Evolutionary conservation across 2,797 vertebrate species (phyloP).

Genomic region (Arctocebus calabarensis): DNA sequence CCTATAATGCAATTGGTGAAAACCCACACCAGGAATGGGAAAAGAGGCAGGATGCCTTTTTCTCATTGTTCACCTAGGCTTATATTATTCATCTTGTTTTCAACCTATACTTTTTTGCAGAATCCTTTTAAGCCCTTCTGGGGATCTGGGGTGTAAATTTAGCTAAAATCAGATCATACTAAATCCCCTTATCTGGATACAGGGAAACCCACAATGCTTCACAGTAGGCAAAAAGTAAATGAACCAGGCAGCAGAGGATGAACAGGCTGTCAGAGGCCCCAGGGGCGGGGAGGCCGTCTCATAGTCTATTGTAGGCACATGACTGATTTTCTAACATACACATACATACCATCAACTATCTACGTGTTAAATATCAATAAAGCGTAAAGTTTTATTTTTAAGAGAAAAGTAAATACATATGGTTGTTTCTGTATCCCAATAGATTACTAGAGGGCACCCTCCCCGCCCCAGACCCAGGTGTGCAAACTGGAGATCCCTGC

Average conservation of each 20-base stretch:
- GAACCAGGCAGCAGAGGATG: not conserved
- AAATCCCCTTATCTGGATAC: not conserved
- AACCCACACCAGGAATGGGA: not conserved
- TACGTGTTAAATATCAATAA: not conserved
- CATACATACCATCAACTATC: no score
- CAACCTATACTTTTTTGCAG: not conserved
- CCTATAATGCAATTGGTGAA: not conserved
- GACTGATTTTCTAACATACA: not conserved
- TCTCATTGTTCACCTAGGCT: not conserved
- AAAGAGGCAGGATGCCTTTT: not conserved
- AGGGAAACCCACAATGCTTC: not conserved
- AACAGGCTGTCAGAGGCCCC: not conserved
- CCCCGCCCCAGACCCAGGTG: fast-evolving
- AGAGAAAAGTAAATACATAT: not conserved
- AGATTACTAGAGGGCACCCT: not conserved
- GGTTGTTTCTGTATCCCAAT: not conserved
- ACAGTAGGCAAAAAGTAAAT: not conserved
- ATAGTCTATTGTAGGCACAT: not conserved
- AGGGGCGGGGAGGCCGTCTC: fast-evolving
- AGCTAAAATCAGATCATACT: not conserved
- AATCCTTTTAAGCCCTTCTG: not conserved
- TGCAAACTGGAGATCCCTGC: not conserved
- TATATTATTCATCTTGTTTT: not conserved
- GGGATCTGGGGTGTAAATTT: not conserved
- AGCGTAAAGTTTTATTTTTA: not conserved